Evolutionary conservation across 2,797 vertebrate genomes (phyloP).

Genomic region (Adrianichthys oophorus): DNA sequence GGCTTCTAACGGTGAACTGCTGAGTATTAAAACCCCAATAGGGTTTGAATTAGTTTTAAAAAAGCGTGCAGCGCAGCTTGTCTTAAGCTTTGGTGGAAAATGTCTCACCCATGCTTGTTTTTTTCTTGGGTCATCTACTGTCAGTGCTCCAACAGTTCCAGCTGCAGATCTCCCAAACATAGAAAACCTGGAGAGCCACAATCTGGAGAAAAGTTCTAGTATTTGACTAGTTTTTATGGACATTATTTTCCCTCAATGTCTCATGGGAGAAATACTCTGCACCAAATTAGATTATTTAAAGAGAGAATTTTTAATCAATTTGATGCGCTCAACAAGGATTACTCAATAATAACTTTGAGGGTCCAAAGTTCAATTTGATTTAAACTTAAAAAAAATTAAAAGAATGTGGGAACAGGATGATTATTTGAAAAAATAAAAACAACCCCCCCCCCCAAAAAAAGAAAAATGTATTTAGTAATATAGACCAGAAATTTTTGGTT

Average conservation of each 20-base stretch:
- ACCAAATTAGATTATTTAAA: background rate
- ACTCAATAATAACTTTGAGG: background rate
- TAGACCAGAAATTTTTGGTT: background rate
- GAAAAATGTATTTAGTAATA: conserved; percentile 11
- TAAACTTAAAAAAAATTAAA: background rate
- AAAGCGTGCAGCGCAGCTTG: conserved; percentile 12
- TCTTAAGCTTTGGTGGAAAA: conserved; percentile 21
- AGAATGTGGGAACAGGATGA: conserved; percentile 2
- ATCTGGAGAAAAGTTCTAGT: conserved; percentile 33
- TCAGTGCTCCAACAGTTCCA: conserved; percentile 31
- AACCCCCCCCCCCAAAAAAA: conserved; percentile 1
- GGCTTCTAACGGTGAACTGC: conserved; percentile 17
- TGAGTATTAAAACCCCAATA: conserved; percentile 14
- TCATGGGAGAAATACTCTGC: background rate
- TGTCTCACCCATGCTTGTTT: conserved; percentile 28
- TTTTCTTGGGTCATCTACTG: conserved; percentile 19
- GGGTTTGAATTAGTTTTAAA: conserved; percentile 30
- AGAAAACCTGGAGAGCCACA: conserved; percentile 19
- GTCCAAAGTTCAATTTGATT: background rate
- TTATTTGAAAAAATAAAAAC: background rate
- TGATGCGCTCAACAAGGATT: background rate
- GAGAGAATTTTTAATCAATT: background rate
- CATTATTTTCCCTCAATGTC: background rate
- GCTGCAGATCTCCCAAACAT: conserved; percentile 47
- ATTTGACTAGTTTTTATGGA: conserved; percentile 19